Base-by-base conservation (phyloP, 2,113 vertebrate species). In the Hiodon tergisus region DNA sequence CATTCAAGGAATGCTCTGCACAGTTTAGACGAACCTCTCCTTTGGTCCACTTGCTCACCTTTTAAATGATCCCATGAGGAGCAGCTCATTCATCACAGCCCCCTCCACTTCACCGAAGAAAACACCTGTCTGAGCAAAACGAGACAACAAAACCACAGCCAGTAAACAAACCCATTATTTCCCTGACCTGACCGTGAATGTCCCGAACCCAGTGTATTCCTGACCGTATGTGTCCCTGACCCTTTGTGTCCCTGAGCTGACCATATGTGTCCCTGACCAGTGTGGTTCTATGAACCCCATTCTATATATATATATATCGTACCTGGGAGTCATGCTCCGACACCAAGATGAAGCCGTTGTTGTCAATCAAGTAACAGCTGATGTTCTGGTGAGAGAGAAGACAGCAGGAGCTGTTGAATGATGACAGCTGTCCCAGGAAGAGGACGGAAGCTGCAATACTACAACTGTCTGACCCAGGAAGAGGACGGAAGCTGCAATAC, bases 281-380 rank as follows among this genome's bases (percentile, higher is more conserved):
- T 31, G 31, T 31, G 31, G 31, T 31, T 31, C 31, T 31, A 31
- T 31, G 31, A 31, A 31, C 31, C 31, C 31, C 31, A 31, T 31
- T 31, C 31, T 31, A 31, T 31, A 2, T 31, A 31, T 31, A 31
- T 31, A 31, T 31, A 31, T 31, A 50, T 68, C 72, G 69, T 89
- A 98, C 97, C 91, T 98, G 95, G 14, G 88, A 90, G 9, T 90
- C 91, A 78, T 97, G 95, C 88, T 98, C 95, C 81, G 97, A 94
- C 16, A 99, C 96, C 80, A 99, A 92, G 86, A 99, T 96, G 84
- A 99, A 98, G 79, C 95, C 97, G 51, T 99, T 99, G 87, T 98
- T 98, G 89, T 99, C 97, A 81, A 99, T 97, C 83, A 99, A 92
- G 86, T 99, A 99, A 84, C 97, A 99, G 84, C 93, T 98, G 73